Evolutionary conservation across 2,113 vertebrate species (phyloP), one percentile per base, ranked within the genome.

Genomic region (Ceyx cyanopectus): DNA sequence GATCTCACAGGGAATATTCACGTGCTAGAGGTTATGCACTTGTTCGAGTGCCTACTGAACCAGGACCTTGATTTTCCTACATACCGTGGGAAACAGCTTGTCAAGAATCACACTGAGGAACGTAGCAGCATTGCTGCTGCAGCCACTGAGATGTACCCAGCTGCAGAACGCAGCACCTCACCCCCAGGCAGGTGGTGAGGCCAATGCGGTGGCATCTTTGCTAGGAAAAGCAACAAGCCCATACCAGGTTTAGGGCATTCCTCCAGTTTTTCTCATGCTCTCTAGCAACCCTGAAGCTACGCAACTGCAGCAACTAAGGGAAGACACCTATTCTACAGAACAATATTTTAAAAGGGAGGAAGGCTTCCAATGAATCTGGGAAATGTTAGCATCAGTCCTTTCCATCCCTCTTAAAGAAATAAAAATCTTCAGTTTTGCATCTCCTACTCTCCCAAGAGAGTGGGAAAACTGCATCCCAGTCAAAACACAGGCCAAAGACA

Each of bases 1-100:
- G 90, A 94, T 91, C 92, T 94, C 82, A 95, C 63, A 80, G 87
- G 67, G 91, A 95, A 92, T 34, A 89, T 93, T 94, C 96, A 96
- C 92, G 89, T 96, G 95, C 95, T 70, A 67, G 63, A 89, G 89
- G 91, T 94, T 95, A 89, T 82, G 81, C 89, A 89, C 91, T 93
- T 17, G 0, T 29, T 77, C 1, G 1, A 61, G 68, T 30, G 48
- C 68, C 91, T 77, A 29, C 81, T 91, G 91, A 92, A 81, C 67
- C 0, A 16, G 56, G 84, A 87, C 67, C 68, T 85, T 81, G 46
- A 93, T 94, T 96, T 91, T 77, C 92, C 85, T 93, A 56, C 1
- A 0, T 14, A 73, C 78, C 7, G 74, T 87, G 94, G 89, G 92
- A 96, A 96, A 92, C 13, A 3, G 29, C 20, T 89, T 51, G 73